Evolutionary conservation across 2,888 invertebrate genomes (phyloP), one percentile per base, ranked within the genome.

Genomic region (Glaucopsyche alexis): DNA sequence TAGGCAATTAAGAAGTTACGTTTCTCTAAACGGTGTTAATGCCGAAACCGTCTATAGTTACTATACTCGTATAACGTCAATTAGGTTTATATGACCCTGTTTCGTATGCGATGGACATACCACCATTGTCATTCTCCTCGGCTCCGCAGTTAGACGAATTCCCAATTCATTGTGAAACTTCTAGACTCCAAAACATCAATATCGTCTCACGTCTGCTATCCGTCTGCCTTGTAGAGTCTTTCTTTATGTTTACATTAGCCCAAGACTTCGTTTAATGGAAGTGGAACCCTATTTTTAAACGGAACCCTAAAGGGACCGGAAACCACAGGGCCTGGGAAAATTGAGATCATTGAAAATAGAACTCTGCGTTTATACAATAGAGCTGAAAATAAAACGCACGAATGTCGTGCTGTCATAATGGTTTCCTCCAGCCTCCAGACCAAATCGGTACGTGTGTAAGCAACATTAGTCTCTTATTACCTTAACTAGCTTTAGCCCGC

Each of bases 51-150:
- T 76, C n/a, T 42, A 45, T 60, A 69, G 60, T n/a, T 6, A 69
- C 14, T 64, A 7, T 71, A n/a, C n/a, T n/a, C n/a, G n/a, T n/a
- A 67, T 55, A 73, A 49, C 55, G 45, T 69, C 67, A 67, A 73
- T 73, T 69, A 69, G 60, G 14, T 60, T 55, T 65, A 79, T 79
- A 78, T 80, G 80, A 80, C 81, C 78, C 81, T 80, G 76, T 79
- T 78, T 75, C 76, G 77, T 76, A 77, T 74, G 76, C 78, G 81
- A 76, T 80, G 80, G 77, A 77, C 74, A 78, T 76, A 78, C 82
- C 76, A 76, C 77, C 78, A 79, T 81, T 81, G 81, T 77, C 49
- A 69, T 69, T 47, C 69, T 77, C 74, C 78, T 80, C 42, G 42
- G 42, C 42, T 7, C 60, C 60, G 60, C 60, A 60, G 60, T 14